These are phyloP conservation scores for Lophotis ruficrista DNA, from an alignment of 2,113 vertebrate species.

Conservation along the genomic window DNA sequence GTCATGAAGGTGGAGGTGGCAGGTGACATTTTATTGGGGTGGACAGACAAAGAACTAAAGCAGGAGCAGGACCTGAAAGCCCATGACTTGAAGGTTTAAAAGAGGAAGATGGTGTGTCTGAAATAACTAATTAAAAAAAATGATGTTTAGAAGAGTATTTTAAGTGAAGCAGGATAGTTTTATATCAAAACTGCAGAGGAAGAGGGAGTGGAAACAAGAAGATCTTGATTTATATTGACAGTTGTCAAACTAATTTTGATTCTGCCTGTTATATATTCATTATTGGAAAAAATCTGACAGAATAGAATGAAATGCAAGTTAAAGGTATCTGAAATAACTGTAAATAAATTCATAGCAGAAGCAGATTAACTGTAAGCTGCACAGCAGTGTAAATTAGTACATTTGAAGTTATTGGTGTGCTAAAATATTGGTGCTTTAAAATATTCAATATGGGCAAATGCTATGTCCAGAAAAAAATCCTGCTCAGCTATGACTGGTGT, in stretches of 20 bases:
- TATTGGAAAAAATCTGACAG: not conserved
- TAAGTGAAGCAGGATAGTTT: not conserved
- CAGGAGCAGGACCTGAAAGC: not conserved
- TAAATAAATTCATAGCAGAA: not conserved
- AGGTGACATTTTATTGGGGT: not conserved
- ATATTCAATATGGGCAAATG: not conserved
- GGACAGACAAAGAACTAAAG: not conserved
- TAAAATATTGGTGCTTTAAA: not conserved
- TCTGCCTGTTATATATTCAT: not conserved
- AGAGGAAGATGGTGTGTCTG: not conserved
- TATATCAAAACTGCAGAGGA: not conserved
- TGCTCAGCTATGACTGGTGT: not conserved
- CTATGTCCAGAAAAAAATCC: not conserved
- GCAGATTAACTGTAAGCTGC: not conserved
- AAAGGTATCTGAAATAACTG: not conserved
- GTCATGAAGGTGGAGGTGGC: not conserved
- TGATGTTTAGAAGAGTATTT: not conserved
- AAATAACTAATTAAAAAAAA: not conserved
- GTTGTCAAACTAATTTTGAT: not conserved
- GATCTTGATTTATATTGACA: not conserved
- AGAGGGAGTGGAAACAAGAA: not conserved
- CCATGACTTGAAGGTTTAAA: not conserved
- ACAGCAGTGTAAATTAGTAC: not conserved
- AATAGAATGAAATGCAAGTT: not conserved
- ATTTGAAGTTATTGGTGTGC: not conserved